Evolutionary conservation across 2,797 vertebrate genomes (phyloP).

Genomic region (Mycteria americana): DNA sequence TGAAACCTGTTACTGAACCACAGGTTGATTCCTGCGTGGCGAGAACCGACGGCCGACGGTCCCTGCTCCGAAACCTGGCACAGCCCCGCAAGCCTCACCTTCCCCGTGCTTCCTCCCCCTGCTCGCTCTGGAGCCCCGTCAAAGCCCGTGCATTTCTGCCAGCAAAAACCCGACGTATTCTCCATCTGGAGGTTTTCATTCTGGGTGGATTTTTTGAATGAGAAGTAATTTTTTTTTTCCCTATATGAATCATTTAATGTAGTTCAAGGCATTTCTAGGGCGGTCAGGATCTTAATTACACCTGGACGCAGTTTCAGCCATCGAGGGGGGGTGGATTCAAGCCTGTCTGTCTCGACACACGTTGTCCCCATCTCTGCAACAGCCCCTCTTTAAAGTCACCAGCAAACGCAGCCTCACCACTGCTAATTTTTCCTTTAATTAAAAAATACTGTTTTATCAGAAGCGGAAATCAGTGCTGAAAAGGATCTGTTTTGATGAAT

Average conservation of each 20-base stretch:
- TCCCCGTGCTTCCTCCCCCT: neutral
- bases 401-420: neutral
- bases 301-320: neutral
- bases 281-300: neutral
- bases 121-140: neutral
- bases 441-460: neutral
- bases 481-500: neutral
- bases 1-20: neutral
- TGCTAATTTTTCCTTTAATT: neutral
- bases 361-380: neutral
- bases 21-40: fast-evolving
- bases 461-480: neutral
- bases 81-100: neutral
- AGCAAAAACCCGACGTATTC: neutral
- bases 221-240: neutral
- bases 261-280: neutral
- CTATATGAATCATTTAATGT: neutral
- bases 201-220: neutral
- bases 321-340: neutral
- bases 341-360: neutral
- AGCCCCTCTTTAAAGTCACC: neutral
- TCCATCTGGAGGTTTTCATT: neutral
- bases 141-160: fast-evolving
- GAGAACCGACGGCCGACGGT: fast-evolving
- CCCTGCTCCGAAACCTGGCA: neutral